Evolutionary conservation across 2,888 invertebrate species (phyloP), one percentile per base, ranked within the genome.

Genomic region (Phalera bucephala): DNA sequence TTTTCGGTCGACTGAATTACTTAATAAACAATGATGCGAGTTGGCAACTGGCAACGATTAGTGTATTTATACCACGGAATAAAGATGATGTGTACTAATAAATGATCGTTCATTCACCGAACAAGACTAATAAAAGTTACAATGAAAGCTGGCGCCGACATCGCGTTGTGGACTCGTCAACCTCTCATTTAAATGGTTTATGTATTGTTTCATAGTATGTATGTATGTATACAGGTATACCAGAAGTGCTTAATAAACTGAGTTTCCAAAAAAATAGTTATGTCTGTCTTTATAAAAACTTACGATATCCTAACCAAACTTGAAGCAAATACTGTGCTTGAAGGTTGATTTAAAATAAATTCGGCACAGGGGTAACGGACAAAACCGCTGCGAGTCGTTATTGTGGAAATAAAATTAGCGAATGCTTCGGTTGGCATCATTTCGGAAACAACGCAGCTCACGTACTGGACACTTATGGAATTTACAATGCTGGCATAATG

Each of bases 121-220:
- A 52, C 56, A 53, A 49, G 52, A 42, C 52, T 61, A 67, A 64
- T 64, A 64, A 54, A 60, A 59, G 47, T 45, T 34, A 52, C 59
- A 69, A 64, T 62, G 58, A 61, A 54, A 55, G 52, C 60, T 69
- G 67, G 64, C 66, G 67, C 67, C 60, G 52, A 48, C 52, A 55
- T 33, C 47, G 44, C 39, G 53, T 49, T 59, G 49, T 40, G 31
- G 42, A 33, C 41, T 48, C 53, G 50, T 52, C 47, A 48, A 52
- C 42, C 27, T 37, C 43, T 38, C 44, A 49, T 59, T 42, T 49
- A 39, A 63, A 58, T 64, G 56, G 47, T 52, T 52, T 36, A 40
- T 32, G 44, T 38, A 39, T 34, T 36, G 22, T 35, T 17, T n/a
- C n/a, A n/a, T n/a, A n/a, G n/a, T n/a, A n/a, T n/a, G n/a, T n/a